Evolutionary conservation across 2,888 invertebrate species (phyloP).

Genomic region (Melinaea menophilus): DNA sequence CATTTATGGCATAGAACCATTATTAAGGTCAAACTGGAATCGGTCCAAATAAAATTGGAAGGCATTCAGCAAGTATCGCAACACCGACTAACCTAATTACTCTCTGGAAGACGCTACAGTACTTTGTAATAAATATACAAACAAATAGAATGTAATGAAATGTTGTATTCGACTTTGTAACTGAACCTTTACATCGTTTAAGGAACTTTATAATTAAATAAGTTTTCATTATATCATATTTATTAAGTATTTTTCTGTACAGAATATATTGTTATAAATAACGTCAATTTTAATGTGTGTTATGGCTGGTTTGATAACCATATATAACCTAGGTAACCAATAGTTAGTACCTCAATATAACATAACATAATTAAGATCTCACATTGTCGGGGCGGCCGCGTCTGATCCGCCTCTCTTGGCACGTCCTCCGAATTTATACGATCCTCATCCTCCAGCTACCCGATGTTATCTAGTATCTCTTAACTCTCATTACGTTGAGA

Average conservation of each 20-base stretch:
- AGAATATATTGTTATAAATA: too few relatives aligned
- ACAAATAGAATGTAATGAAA: slow-evolving; percentile 18
- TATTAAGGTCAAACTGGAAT: slow-evolving; percentile 33
- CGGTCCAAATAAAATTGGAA: slow-evolving; percentile 31
- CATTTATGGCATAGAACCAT: slow-evolving; percentile 29
- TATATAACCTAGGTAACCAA: too few relatives aligned
- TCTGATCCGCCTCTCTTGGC: too few relatives aligned
- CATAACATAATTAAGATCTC: too few relatives aligned
- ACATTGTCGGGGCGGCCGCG: too few relatives aligned
- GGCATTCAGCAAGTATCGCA: slow-evolving; percentile 24
- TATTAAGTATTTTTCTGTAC: too few relatives aligned
- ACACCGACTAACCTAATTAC: slow-evolving; percentile 28
- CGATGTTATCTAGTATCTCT: slow-evolving; percentile 11
- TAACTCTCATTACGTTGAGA: slow-evolving; percentile 12
- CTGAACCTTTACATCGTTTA: too few relatives aligned
- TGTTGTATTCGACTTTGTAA: neutral
- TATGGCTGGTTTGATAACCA: too few relatives aligned
- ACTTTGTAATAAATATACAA: slow-evolving; percentile 20
- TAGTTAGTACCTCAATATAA: too few relatives aligned
- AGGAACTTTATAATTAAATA: too few relatives aligned
- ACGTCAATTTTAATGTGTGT: too few relatives aligned
- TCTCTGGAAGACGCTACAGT: slow-evolving; percentile 17
- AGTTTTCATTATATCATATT: too few relatives aligned
- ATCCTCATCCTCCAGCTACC: slow-evolving; percentile 3
- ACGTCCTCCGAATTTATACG: slow-evolving; percentile 38